phyloP scores from a whole-genome alignment of 2,888 invertebrate genomes.

The Sarcophaga caerulescens region DNA sequence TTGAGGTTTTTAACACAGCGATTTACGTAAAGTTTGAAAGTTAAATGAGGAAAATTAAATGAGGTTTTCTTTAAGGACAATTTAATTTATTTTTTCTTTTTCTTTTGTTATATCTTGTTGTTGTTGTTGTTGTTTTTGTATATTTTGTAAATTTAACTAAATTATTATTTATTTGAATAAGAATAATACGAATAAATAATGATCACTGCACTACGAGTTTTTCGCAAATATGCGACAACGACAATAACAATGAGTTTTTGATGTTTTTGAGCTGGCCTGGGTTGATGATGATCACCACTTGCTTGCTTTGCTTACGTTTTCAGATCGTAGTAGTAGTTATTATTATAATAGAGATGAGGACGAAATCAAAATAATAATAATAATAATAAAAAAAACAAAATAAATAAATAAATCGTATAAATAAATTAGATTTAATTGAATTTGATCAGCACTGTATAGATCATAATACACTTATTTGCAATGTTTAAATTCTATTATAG shows the following conservation, averaged over 20 bases:
- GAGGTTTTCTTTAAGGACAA: background rate
- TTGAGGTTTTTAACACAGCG: constrained; percentile 13
- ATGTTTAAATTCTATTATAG: constrained; percentile 2
- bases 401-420: constrained; percentile 47
- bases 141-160: constrained; percentile 10
- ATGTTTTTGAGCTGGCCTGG: background rate
- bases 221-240: background rate
- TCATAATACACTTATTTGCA: constrained; percentile 18
- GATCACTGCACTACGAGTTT: background rate
- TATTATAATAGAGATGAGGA: constrained; percentile 17
- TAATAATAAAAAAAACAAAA: background rate
- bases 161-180: background rate
- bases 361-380: constrained; percentile 26
- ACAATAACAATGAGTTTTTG: background rate
- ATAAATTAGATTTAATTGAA: constrained; percentile 75
- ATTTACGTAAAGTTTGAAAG: background rate
- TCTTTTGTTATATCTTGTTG: background rate
- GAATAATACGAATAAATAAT: background rate
- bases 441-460: constrained; percentile 71
- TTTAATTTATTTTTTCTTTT: background rate
- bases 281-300: constrained; percentile 56
- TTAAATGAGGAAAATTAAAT: no score
- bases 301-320: background rate
- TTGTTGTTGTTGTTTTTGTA: background rate
- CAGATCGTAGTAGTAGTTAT: constrained; percentile 7